Evolutionary conservation across 2,113 vertebrate species (phyloP), one percentile per base, ranked within the genome.

Genomic region (Odocoileus hemionus): DNA sequence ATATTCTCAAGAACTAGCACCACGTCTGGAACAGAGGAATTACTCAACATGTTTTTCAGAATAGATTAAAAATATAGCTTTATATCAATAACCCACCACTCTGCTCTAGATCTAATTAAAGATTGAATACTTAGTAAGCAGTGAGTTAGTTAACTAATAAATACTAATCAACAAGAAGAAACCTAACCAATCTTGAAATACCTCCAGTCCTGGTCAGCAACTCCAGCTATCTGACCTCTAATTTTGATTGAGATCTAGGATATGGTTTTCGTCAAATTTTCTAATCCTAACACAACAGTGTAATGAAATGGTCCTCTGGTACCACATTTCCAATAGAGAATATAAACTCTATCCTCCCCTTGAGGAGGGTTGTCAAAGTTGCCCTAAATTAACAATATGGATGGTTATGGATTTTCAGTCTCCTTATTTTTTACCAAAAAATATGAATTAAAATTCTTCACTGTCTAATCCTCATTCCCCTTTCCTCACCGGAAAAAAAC

Each of bases 91-190:
- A 79, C 16, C 50, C 79, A 91, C 76, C 47, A 88, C n/a, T 94
- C 16, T 85, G 64, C 82, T 96, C 70, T 88, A 36, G 5, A 36
- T 83, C 90, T 93, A 94, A 94, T 94, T 96, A 91, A 96, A 84
- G 33, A 82, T 7, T 57, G 78, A 97, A 92, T 94, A 78, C 45
- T 96, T 36, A 43, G 13, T 89, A 97, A 97, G 13, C 60, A 93
- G 70, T 86, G 93, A 93, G 25, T 54, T 58, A 36, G 19, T 70
- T 79, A 60, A 78, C 61, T 70, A 58, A 92, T 7, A 30, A 58
- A 94, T 3, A 33, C 60, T 90, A 67, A 28, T 86, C 83, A 95
- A 92, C 3, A 97, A 86, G 96, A 95, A 95, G 39, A 50, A 96
- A 50, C 16, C 83, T 23, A 92, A 36, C 93, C 36, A 96, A 67